A percentile compares a stretch with the other conserved stretches of the same genome.
phyloP scores from a whole-genome alignment of 2,797 vertebrate genomes.

The Xerus rutilus region DNA sequence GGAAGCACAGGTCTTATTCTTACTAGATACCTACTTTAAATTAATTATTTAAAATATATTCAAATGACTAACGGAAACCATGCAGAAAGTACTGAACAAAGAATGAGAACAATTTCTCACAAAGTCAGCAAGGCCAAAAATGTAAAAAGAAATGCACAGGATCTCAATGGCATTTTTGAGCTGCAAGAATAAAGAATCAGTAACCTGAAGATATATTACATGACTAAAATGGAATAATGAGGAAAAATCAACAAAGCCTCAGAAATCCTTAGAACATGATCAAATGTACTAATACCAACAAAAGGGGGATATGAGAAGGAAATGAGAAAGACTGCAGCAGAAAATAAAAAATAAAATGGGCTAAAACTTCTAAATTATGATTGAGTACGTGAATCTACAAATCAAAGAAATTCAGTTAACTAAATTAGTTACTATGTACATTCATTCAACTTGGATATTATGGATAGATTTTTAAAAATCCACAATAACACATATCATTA shows the following conservation, averaged over 20 bases:
- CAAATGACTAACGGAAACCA: background rate
- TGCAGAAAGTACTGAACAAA: too few relatives aligned
- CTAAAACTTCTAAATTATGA: background rate
- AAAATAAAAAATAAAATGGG: background rate
- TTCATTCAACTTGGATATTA: background rate
- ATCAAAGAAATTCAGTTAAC: background rate
- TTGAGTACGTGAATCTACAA: background rate
- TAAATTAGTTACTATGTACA: background rate
- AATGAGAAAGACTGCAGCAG: background rate
- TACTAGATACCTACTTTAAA: background rate
- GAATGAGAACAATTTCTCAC: too few relatives aligned
- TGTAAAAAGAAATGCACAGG: background rate
- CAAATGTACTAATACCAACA: background rate
- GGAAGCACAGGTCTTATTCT: background rate
- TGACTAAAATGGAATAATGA: too few relatives aligned
- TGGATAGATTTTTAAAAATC: background rate
- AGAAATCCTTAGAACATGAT: too few relatives aligned
- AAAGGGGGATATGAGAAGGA: background rate
- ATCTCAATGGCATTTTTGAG: background rate
- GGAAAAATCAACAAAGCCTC: too few relatives aligned
- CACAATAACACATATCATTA: background rate
- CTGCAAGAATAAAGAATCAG: background rate
- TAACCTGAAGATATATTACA: too few relatives aligned
- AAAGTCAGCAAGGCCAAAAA: background rate
- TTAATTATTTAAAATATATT: background rate